Evolutionary conservation across 2,113 vertebrate genomes (phyloP).

Genomic region (Eulacestoma nigropectus): DNA sequence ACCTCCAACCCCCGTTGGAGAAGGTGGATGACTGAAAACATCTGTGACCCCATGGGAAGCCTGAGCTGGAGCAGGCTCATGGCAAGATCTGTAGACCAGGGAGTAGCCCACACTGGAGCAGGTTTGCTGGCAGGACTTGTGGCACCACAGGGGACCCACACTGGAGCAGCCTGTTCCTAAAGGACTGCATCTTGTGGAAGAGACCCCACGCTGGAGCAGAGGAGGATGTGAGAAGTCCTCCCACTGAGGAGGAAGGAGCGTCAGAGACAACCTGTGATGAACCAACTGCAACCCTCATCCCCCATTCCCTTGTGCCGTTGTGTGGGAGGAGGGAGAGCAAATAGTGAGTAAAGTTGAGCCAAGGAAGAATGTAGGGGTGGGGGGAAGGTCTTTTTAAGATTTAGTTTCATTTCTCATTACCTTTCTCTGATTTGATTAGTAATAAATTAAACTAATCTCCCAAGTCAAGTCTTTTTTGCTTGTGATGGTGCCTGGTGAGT

Average conservation of each 20-base stretch:
- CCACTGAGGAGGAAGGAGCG: neutral
- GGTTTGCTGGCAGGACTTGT: neutral
- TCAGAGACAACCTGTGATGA: neutral
- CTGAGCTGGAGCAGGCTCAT: neutral
- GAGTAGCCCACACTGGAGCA: neutral
- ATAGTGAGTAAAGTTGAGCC: neutral
- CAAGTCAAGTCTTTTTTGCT: neutral
- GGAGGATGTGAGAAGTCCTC: neutral
- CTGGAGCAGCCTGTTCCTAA: neutral
- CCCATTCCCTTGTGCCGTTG: accelerated
- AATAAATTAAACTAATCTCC: neutral
- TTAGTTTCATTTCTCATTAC: neutral
- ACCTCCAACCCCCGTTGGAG: neutral
- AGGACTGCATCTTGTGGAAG: neutral
- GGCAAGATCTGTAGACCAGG: neutral
- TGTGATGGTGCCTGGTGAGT: accelerated
- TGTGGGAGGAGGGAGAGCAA: neutral
- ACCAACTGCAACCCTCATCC: too few relatives aligned
- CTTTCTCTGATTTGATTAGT: neutral
- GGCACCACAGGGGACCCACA: neutral
- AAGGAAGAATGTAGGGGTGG: too few relatives aligned
- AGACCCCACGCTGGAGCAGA: neutral
- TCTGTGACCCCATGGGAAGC: neutral
- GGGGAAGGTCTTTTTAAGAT: neutral
- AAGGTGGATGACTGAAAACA: neutral